phyloP scores from a whole-genome alignment of 2,888 invertebrate genomes.

The Allophyes oxyacanthae region DNA sequence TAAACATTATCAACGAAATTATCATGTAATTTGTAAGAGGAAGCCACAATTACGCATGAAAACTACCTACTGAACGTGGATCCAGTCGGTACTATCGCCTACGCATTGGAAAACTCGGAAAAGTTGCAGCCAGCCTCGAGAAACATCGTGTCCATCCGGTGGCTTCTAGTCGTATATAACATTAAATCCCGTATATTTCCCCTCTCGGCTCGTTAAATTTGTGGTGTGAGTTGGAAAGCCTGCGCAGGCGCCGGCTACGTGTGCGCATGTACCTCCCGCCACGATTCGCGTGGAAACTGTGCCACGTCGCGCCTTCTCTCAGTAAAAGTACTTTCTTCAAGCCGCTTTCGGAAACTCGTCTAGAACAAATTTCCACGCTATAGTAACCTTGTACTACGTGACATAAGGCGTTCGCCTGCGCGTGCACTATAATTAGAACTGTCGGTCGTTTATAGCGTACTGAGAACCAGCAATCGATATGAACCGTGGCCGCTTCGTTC shows the following conservation, averaged over 20 bases:
- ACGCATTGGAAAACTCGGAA: constrained; percentile 67
- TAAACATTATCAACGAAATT: background rate
- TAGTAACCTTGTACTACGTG: constrained; percentile 83
- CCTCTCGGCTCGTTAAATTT: constrained; percentile 69
- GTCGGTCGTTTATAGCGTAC: constrained; percentile 71
- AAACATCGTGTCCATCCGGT: constrained; percentile 66
- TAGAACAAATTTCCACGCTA: constrained; percentile 81
- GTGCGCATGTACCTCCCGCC: constrained; percentile 54
- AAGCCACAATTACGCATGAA: constrained; percentile 22
- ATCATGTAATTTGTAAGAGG: background rate
- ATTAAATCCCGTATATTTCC: constrained; percentile 68
- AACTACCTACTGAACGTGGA: constrained; percentile 36
- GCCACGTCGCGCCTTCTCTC: constrained; percentile 81
- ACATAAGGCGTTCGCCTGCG: constrained; percentile 79
- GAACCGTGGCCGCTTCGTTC: constrained; percentile 55
- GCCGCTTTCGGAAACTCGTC: constrained; percentile 87
- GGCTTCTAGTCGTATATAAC: constrained; percentile 62
- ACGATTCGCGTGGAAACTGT: constrained; percentile 84
- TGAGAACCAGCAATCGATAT: constrained; percentile 74
- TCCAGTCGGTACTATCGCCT: constrained; percentile 18
- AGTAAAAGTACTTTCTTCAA: constrained; percentile 89
- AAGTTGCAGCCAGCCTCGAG: constrained; percentile 52
- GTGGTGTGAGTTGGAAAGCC: constrained; percentile 78
- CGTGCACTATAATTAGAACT: constrained; percentile 80
- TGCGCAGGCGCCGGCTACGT: constrained; percentile 59